Evolutionary conservation across 2,113 vertebrate species (phyloP).

Genomic region (Psilopsiagon aymara): DNA sequence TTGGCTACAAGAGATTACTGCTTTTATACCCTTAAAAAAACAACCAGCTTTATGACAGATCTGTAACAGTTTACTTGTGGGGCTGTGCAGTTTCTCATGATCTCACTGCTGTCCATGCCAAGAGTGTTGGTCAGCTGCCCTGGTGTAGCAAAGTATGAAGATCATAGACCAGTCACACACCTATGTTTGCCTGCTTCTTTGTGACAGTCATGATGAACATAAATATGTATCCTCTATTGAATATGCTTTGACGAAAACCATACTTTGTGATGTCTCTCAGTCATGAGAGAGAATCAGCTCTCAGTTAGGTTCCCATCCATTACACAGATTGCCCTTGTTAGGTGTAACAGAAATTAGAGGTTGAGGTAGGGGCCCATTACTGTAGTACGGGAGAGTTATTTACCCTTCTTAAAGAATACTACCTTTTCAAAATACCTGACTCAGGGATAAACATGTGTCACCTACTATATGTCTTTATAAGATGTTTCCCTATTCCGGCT

Average conservation of each 20-base stretch:
- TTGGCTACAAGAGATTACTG: background rate
- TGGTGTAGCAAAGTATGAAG: background rate
- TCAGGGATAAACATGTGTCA: background rate
- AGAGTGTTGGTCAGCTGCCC: background rate
- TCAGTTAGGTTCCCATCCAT: background rate
- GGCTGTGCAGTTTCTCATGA: background rate
- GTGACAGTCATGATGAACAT: background rate
- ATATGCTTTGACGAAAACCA: background rate
- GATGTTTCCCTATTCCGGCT: background rate
- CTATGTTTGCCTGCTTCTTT: background rate
- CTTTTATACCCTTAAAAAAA: background rate
- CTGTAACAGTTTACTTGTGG: background rate
- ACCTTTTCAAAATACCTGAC: background rate
- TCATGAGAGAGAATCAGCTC: background rate
- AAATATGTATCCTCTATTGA: background rate
- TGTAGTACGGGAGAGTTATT: background rate
- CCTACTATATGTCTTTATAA: background rate
- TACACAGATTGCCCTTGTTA: background rate
- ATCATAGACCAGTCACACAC: background rate
- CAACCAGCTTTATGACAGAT: background rate
- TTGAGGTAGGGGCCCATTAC: background rate
- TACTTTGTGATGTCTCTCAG: background rate
- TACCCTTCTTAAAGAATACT: background rate
- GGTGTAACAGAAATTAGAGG: background rate
- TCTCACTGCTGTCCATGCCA: background rate